Percentiles rank a stretch among this genome's conserved stretches.
Evolutionary conservation across 2,113 vertebrate genomes (phyloP).

Genomic region (Tringa solitaria): DNA sequence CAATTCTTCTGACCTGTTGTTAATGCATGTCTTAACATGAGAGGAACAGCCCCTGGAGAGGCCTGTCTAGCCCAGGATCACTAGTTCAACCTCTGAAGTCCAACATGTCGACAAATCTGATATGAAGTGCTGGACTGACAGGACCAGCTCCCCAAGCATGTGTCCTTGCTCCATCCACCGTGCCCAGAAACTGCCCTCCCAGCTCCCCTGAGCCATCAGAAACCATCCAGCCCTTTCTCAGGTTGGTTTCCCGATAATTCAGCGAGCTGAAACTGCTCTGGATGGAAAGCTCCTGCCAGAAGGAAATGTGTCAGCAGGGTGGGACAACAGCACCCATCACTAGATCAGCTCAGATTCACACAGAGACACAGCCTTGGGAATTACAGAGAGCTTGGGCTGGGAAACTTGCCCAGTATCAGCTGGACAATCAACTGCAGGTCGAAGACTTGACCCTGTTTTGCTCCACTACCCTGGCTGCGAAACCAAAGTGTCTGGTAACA

Average conservation of each 20-base stretch:
- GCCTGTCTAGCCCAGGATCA: background rate
- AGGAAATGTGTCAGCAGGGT: accelerated
- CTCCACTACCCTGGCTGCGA: background rate
- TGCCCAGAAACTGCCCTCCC: background rate
- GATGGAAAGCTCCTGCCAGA: background rate
- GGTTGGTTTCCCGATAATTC: accelerated
- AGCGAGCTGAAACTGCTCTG: background rate
- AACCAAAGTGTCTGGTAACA: background rate
- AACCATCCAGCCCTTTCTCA: background rate
- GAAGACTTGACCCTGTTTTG: background rate
- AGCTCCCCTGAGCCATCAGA: background rate
- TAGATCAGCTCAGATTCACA: background rate
- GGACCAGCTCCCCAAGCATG: background rate
- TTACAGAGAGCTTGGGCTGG: background rate
- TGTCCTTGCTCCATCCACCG: background rate
- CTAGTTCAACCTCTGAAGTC: background rate
- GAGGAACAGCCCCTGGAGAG: background rate
- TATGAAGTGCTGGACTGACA: background rate
- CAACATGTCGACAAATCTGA: background rate
- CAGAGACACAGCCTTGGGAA: accelerated
- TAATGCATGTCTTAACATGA: background rate
- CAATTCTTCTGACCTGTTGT: background rate
- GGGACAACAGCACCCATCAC: background rate
- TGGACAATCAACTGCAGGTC: background rate
- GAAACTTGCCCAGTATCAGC: accelerated